Conservation (phyloP, 2,113 vertebrate genomes). For the Oncorhynchus gorbuscha region DNA sequence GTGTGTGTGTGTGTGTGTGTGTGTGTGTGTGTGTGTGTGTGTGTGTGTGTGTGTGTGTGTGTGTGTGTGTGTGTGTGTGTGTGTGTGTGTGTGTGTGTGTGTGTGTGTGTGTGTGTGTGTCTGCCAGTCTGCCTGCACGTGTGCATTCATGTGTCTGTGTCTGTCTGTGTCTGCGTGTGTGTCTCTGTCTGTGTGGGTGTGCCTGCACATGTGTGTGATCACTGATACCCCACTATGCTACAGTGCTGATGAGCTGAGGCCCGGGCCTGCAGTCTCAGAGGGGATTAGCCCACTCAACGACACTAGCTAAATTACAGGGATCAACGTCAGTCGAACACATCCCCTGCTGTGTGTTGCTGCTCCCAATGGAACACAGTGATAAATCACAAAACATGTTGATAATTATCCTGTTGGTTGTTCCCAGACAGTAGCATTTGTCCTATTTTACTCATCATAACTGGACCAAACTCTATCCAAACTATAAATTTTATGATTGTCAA, state of each 20-base stretch:
- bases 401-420: constrained; percentile 14
- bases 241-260: constrained; percentile 54
- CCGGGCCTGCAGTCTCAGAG: constrained; percentile 70
- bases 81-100: no score
- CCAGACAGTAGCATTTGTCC: neutral
- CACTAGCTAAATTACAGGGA: constrained; percentile 75
- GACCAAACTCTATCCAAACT: neutral
- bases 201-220: constrained; percentile 48
- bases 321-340: constrained; percentile 72
- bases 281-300: constrained; percentile 78
- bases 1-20: constrained; percentile 1
- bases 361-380: constrained; percentile 60
- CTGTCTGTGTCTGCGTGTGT: neutral
- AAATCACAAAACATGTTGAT: constrained; percentile 43
- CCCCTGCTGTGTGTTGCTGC: constrained; percentile 57
- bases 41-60: neutral
- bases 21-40: neutral
- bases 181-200: constrained; percentile 5
- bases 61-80: neutral
- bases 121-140: no score
- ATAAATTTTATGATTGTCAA: neutral
- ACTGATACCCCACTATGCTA: constrained; percentile 20
- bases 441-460: neutral
- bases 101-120: neutral
- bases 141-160: no score